Conservation (phyloP, 2,113 vertebrate species). For the Psittacara wagleri region DNA sequence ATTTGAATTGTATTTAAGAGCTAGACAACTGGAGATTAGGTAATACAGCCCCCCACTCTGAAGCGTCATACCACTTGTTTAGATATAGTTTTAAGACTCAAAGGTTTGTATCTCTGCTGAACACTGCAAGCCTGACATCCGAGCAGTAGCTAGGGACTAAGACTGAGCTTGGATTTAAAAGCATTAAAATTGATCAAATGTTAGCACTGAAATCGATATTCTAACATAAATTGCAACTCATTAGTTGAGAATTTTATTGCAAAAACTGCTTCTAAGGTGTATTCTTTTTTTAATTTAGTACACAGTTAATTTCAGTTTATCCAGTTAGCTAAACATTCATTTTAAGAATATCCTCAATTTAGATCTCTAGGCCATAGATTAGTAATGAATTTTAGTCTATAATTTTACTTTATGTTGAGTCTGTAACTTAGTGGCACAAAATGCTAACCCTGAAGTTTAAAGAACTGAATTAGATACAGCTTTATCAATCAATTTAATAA, state of each 20-base stretch:
- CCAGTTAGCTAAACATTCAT: background rate
- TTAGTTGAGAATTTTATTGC: background rate
- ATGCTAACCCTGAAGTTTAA: background rate
- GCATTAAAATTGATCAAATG: background rate
- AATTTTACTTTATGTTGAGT: background rate
- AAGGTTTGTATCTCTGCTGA: background rate
- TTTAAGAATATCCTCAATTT: background rate
- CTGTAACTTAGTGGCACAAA: background rate
- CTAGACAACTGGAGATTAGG: background rate
- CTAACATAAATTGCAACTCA: background rate
- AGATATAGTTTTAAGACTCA: background rate
- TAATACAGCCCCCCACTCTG: background rate
- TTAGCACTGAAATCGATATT: background rate
- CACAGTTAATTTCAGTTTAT: background rate
- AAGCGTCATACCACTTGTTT: background rate
- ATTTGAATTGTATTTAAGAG: background rate
- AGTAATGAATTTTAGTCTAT: background rate
- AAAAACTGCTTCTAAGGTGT: background rate
- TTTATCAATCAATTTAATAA: background rate
- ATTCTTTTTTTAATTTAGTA: background rate
- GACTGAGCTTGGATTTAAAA: background rate
- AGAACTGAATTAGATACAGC: background rate
- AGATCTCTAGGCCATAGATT: background rate
- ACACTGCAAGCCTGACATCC: background rate
- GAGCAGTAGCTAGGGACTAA: background rate